A percentile compares a stretch with the other conserved stretches of the same genome.
Conservation (phyloP, 2,797 vertebrate genomes). For the Erpetoichthys calabaricus region DNA sequence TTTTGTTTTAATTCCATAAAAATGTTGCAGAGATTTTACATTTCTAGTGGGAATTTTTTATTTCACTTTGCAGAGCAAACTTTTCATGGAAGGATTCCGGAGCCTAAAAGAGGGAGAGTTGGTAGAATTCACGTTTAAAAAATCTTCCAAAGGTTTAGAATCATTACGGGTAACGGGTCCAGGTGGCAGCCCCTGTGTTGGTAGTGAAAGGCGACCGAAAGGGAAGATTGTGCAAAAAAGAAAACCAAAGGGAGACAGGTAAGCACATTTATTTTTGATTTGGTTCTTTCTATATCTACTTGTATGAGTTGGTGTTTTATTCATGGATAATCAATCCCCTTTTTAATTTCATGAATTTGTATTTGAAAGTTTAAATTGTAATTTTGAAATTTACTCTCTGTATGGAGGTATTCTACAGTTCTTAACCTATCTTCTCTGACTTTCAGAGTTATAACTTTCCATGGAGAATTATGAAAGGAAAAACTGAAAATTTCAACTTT, state of each 20-base stretch:
- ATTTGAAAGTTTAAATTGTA: too few relatives aligned
- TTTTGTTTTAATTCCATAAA: neutral
- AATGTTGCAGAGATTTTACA: neutral
- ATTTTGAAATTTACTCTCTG: too few relatives aligned
- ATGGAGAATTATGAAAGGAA: too few relatives aligned
- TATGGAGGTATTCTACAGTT: too few relatives aligned
- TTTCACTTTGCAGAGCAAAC: slow-evolving; percentile 61
- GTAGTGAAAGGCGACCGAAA: slow-evolving; percentile 72
- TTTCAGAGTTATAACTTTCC: too few relatives aligned
- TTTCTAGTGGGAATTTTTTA: slow-evolving; percentile 21
- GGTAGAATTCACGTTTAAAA: slow-evolving; percentile 73
- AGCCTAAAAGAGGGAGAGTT: slow-evolving; percentile 74
- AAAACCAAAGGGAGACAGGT: slow-evolving; percentile 74
- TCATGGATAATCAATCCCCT: too few relatives aligned
- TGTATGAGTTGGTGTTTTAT: neutral
- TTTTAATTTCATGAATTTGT: too few relatives aligned
- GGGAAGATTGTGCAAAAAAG: slow-evolving; percentile 67
- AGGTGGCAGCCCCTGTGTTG: slow-evolving; percentile 61
- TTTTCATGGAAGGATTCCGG: slow-evolving; percentile 78
- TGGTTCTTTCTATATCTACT: slow-evolving; percentile 6
- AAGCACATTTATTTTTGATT: slow-evolving; percentile 28
- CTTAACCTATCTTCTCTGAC: too few relatives aligned
- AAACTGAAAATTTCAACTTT: too few relatives aligned
- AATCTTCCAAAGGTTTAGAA: slow-evolving; percentile 76
- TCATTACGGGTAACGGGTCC: slow-evolving; percentile 72